phyloP scores from a whole-genome alignment of 2,888 invertebrate genomes.

The Euzetes globulus region DNA sequence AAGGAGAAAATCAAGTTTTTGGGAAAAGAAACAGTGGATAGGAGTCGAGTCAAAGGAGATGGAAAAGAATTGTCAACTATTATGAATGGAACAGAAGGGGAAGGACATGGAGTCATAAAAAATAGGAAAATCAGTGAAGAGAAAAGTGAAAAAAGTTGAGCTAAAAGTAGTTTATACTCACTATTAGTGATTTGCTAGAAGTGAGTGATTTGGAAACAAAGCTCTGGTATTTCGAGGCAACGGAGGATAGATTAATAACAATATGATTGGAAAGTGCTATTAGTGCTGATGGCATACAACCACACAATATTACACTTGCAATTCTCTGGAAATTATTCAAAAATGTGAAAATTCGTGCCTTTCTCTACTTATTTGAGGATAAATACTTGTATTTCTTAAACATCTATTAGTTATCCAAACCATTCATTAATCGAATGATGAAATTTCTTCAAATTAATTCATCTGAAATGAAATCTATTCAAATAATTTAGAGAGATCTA shows the following conservation, averaged over 20 bases:
- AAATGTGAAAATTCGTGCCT: too few species aligned
- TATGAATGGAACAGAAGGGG: not conserved
- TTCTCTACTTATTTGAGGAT: too few species aligned
- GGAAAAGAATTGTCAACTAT: not conserved
- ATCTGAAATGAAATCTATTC: too few species aligned
- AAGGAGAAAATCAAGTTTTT: too few species aligned
- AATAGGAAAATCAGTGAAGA: not conserved
- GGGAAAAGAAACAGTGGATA: not conserved
- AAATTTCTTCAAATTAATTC: too few species aligned
- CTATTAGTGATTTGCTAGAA: not conserved
- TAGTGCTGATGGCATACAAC: too few species aligned
- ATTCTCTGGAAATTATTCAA: too few species aligned
- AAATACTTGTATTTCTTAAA: too few species aligned
- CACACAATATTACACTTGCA: too few species aligned
- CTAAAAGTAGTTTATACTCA: conserved; percentile 3
- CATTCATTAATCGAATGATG: too few species aligned
- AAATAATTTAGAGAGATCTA: too few species aligned
- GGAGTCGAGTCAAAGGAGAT: not conserved
- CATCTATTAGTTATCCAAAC: too few species aligned
- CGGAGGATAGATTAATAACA: not conserved
- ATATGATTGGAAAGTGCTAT: not conserved
- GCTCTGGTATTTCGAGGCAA: not conserved
- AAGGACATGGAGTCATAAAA: conserved; percentile 4
- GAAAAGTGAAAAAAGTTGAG: conserved; percentile 26
- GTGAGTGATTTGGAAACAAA: not conserved